Conservation (phyloP, 2,113 vertebrate species). For the Scatophagus argus region DNA sequence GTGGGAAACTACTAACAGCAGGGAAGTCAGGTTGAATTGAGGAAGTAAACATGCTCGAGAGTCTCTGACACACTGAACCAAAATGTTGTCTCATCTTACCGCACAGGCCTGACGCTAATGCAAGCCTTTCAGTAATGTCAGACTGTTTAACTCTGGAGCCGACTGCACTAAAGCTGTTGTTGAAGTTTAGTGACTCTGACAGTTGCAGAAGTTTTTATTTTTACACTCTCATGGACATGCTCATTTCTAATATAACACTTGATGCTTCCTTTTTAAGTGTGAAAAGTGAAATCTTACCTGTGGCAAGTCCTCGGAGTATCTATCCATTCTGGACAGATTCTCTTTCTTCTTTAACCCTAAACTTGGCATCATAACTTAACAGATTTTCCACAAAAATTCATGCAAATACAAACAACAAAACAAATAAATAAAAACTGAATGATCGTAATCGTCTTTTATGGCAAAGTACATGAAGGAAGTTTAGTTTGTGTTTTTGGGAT, state of each 20-base stretch:
- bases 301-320: conserved; percentile 35
- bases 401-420: too few species aligned
- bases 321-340: conserved; percentile 41
- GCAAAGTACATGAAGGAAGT: background rate
- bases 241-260: background rate
- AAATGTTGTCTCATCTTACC: background rate
- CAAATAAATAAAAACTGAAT: too few species aligned
- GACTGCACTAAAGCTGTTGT: background rate
- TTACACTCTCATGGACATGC: background rate
- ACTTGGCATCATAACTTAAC: conserved; percentile 40
- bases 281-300: conserved; percentile 64
- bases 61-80: background rate
- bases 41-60: conserved; percentile 58
- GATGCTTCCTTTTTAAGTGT: background rate
- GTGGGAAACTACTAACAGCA: conserved; percentile 26
- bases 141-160: conserved; percentile 18
- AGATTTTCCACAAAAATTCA: background rate
- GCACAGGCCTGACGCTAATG: conserved; percentile 8
- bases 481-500: background rate
- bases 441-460: background rate
- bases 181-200: background rate
- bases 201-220: conserved; percentile 8
- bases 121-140: too few species aligned
- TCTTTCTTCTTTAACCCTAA: conserved; percentile 69
- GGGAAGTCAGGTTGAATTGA: conserved; percentile 50